phyloP scores from a whole-genome alignment of 2,113 vertebrate genomes.

The Thalassoma bifasciatum region DNA sequence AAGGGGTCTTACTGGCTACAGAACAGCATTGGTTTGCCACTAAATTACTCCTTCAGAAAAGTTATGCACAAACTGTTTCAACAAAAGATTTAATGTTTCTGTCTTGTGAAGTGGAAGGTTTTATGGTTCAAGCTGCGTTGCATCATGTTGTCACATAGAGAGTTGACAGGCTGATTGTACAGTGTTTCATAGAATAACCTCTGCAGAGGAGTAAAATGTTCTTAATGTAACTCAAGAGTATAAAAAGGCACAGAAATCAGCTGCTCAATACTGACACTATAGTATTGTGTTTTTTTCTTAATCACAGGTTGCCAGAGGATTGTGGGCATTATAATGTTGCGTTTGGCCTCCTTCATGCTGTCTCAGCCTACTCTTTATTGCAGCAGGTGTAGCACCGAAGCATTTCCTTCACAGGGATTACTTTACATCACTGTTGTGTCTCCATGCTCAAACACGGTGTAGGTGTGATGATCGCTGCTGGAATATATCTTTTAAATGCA shows the following conservation, averaged over 20 bases:
- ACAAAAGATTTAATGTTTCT: too few relatives aligned
- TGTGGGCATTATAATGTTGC: conserved; percentile 44
- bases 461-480: conserved; percentile 36
- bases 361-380: conserved; percentile 52
- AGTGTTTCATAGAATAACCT: neutral
- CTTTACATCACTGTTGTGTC: conserved; percentile 49
- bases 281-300: conserved; percentile 15
- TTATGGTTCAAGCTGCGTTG: neutral
- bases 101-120: neutral
- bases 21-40: too few relatives aligned
- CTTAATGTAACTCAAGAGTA: conserved; percentile 26
- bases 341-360: conserved; percentile 48
- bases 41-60: too few relatives aligned
- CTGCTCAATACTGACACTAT: conserved; percentile 21
- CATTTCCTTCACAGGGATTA: conserved; percentile 42
- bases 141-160: fast-evolving
- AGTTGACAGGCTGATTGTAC: neutral
- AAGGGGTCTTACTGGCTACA: too few relatives aligned
- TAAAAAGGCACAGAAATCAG: conserved; percentile 25
- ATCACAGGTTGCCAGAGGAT: conserved; percentile 48
- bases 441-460: conserved; percentile 13
- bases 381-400: conserved; percentile 28
- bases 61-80: too few relatives aligned
- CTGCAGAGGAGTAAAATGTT: conserved; percentile 8
- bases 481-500: conserved; percentile 49